Evolutionary conservation across 2,797 vertebrate species (phyloP).

Genomic region (Melopsittacus undulatus): DNA sequence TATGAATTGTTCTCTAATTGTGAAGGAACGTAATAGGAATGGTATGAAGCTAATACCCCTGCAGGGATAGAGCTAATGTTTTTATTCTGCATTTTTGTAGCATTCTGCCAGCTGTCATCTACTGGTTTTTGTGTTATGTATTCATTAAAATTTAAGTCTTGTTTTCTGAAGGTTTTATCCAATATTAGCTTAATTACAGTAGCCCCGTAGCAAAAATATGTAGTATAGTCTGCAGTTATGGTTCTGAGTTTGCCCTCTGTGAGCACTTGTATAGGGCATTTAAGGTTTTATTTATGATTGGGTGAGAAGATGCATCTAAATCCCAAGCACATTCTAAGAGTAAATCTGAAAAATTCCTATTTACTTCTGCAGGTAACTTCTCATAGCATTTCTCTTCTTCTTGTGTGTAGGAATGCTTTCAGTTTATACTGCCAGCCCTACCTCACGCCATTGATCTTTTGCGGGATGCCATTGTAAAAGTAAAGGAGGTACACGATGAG

Average conservation of each 20-base stretch:
- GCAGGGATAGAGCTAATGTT: background rate
- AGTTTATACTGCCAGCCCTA: constrained; percentile 98
- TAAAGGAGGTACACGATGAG: constrained; percentile 96
- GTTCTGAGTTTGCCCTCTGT: background rate
- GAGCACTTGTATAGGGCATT: background rate
- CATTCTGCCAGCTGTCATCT: background rate
- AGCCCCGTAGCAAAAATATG: background rate
- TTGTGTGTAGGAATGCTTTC: constrained; percentile 93
- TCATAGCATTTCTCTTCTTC: constrained; percentile 58
- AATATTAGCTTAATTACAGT: background rate
- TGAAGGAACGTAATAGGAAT: background rate
- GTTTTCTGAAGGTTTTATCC: background rate
- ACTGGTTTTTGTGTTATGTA: background rate
- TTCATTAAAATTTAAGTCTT: background rate
- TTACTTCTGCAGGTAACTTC: constrained; percentile 11
- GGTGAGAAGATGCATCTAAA: background rate
- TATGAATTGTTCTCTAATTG: constrained; percentile 1
- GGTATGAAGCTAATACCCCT: background rate
- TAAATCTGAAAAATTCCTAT: background rate
- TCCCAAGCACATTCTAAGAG: background rate
- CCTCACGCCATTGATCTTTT: constrained; percentile 98
- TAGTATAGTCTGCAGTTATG: background rate
- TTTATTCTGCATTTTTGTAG: background rate
- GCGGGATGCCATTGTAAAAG: constrained; percentile 97
- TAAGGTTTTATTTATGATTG: background rate